Evolutionary conservation across 2,797 vertebrate species (phyloP).

Genomic region (Spinus olivaceus): DNA sequence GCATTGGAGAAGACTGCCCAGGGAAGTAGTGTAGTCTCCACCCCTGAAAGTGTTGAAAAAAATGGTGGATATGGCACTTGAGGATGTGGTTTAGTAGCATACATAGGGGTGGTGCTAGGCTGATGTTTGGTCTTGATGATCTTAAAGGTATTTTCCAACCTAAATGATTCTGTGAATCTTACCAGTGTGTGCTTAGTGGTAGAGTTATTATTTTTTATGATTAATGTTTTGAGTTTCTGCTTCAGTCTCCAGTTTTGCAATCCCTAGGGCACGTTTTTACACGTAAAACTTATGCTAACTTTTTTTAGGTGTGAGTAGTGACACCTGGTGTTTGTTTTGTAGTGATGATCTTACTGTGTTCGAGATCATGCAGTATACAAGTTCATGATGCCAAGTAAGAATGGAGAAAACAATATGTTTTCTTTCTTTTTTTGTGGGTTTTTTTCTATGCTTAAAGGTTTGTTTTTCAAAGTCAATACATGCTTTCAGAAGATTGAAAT

Average conservation of each 20-base stretch:
- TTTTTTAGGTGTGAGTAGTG: neutral
- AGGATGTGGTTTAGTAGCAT: neutral
- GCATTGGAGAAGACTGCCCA: neutral
- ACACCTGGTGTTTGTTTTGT: constrained; percentile 41
- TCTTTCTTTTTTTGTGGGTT: neutral
- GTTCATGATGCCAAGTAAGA: neutral
- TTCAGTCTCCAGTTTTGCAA: neutral
- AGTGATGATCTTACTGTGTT: neutral
- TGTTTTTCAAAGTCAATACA: neutral
- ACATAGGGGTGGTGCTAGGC: neutral
- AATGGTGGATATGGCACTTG: neutral
- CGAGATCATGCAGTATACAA: neutral
- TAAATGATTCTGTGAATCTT: neutral
- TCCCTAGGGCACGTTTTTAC: neutral
- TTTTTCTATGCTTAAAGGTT: neutral
- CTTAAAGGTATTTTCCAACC: neutral
- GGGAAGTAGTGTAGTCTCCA: neutral
- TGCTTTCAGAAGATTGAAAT: neutral
- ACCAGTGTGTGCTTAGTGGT: neutral
- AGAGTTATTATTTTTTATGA: neutral
- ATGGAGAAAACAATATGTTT: neutral
- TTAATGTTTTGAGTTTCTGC: neutral
- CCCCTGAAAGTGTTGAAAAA: neutral
- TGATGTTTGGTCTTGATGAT: neutral
- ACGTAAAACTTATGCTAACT: neutral